Base-by-base conservation (phyloP, 2,888 invertebrate species). In the Phyllotreta striolata region DNA sequence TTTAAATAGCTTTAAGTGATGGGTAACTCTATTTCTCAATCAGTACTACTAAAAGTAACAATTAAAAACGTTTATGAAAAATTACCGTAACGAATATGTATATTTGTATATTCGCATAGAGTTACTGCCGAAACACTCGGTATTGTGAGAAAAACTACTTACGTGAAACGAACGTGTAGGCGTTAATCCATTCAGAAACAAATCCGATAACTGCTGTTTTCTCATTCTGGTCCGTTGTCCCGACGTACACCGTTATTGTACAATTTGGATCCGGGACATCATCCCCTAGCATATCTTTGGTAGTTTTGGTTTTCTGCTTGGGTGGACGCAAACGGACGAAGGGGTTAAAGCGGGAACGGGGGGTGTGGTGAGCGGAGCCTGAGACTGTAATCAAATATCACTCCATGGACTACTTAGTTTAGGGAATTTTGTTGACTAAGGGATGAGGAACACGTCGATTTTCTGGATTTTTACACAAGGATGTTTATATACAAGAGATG, bases 121-220 rank as follows among this genome's bases (percentile, higher is more conserved):
- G 41, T 41, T 41, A 41, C 9, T 41, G 41, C 41, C 10, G 41
- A 41, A 41, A 41, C 9, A 41, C 41, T 41, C 9, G n/a, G 10
- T 41, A n/a, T 41, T 24, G 2, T 35, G 13, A 52, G 47, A 14
- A 24, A 52, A 52, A 59, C 71, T 77, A 89, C 89, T 88, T 86
- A 90, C 90, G 86, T 85, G 86, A 85, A 73, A 90, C 83, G 78
- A 87, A 88, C 73, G 85, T 84, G 83, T 88, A 89, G 72, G 88
- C 86, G 80, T 86, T 85, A 78, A 89, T 87, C 89, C 89, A 89
- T 77, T 89, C 88, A 70, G 86, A 86, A 79, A 90, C 82, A 83
- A 89, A 88, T 76, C 88, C 88, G 79, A 87, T 84, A 76, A 86
- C 85, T 71, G 81, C 81, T 74, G 82, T 82, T 73, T 81, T 81